These are phyloP conservation scores for Muschampia plurimacula DNA, from an alignment of 2,888 invertebrate genomes.

Conservation along the genomic window DNA sequence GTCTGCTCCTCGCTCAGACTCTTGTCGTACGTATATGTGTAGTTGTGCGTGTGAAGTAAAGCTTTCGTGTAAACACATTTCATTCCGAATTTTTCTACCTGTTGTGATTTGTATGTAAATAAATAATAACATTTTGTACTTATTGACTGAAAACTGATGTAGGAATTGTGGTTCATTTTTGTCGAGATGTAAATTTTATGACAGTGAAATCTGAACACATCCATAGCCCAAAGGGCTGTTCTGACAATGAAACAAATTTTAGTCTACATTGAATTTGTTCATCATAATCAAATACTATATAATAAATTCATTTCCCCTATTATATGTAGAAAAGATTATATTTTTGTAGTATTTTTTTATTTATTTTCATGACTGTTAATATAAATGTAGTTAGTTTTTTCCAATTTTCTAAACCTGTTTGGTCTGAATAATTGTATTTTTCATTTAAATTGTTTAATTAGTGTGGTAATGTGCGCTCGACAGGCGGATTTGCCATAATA, in stretches of 20 bases:
- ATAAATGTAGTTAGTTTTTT: constrained; percentile 36
- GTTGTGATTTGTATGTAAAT: constrained; percentile 73
- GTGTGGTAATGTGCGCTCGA: constrained; percentile 36
- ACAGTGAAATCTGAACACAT: constrained; percentile 28
- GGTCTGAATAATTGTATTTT: constrained; percentile 2
- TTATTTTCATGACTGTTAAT: constrained; percentile 64
- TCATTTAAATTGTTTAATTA: constrained; percentile 55
- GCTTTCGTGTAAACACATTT: constrained; percentile 50
- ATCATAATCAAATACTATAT: constrained; percentile 24
- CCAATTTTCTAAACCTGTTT: neutral
- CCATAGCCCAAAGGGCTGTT: constrained; percentile 40
- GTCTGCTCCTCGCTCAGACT: neutral
- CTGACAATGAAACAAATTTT: constrained; percentile 22
- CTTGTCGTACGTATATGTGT: neutral
- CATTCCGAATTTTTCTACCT: constrained; percentile 67
- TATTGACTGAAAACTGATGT: constrained; percentile 61
- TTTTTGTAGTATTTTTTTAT: constrained; percentile 76
- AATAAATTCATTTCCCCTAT: constrained; percentile 47
- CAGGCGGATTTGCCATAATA: constrained; percentile 49
- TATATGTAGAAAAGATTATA: constrained; percentile 69
- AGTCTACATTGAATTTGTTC: constrained; percentile 20
- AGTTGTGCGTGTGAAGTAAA: constrained; percentile 2
- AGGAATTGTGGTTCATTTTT: constrained; percentile 37
- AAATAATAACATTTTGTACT: constrained; percentile 73
- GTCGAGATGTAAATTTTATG: constrained; percentile 24